Conservation (phyloP, 2,113 vertebrate species). For the Bos indicus region DNA sequence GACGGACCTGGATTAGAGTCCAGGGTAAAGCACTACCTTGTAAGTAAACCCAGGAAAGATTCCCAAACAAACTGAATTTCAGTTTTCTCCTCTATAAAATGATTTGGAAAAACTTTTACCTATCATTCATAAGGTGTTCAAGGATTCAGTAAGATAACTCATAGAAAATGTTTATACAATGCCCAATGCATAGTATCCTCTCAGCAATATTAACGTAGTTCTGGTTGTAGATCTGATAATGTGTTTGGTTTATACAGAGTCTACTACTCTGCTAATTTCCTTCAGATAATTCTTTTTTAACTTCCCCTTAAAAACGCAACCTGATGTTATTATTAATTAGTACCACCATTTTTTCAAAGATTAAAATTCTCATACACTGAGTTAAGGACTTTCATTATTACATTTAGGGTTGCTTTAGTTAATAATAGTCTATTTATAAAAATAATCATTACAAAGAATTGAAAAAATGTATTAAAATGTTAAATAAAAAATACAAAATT, state of each 20-base stretch:
- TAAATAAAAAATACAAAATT: background rate
- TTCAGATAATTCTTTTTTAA: background rate
- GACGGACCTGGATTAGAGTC: background rate
- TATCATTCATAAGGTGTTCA: background rate
- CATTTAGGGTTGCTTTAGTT: background rate
- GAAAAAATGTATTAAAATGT: background rate
- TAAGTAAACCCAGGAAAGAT: background rate
- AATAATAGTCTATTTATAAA: background rate
- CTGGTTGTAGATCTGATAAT: background rate
- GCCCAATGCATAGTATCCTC: background rate
- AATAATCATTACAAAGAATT: background rate
- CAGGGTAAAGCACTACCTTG: background rate
- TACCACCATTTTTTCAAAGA: background rate
- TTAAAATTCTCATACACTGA: background rate
- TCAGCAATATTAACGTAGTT: background rate
- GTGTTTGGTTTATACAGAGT: background rate
- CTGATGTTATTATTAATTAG: background rate
- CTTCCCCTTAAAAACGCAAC: background rate
- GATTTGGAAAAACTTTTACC: background rate
- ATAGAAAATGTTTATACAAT: background rate
- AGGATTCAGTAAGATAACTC: background rate
- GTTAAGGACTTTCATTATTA: background rate
- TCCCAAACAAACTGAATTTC: background rate
- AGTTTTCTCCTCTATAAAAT: background rate
- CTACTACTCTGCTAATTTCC: background rate